A percentile compares a stretch with the other conserved stretches of the same genome.
Conservation (phyloP, 2,113 vertebrate genomes). For the Mus musculus region DNA sequence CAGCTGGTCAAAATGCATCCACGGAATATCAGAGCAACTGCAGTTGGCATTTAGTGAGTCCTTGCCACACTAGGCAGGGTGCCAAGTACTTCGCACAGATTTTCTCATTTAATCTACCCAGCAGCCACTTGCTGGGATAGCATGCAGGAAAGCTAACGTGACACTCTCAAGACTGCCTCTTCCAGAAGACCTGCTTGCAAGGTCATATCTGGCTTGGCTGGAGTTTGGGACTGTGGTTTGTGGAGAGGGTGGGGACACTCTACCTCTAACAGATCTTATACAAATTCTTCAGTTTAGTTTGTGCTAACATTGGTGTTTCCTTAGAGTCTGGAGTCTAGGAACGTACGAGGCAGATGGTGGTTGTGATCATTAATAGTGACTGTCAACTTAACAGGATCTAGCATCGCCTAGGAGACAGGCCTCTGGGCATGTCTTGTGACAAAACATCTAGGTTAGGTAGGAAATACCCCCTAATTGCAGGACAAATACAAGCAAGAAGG, state of each 20-base stretch:
- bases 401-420: background rate
- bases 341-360: background rate
- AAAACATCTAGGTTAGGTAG: background rate
- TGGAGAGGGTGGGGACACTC: fast-evolving
- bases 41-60: fast-evolving
- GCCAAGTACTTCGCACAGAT: background rate
- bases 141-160: background rate
- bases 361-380: background rate
- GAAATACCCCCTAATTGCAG: background rate
- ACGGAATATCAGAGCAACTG: background rate
- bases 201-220: background rate
- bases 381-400: no score
- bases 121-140: background rate
- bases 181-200: background rate
- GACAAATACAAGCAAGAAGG: background rate
- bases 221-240: background rate
- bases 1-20: background rate
- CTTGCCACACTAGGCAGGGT: background rate
- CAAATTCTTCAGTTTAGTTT: no score
- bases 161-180: background rate
- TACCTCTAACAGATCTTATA: background rate
- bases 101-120: background rate
- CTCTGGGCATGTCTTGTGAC: background rate
- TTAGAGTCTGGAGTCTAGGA: background rate
- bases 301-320: background rate